phyloP scores from a whole-genome alignment of 2,797 vertebrate genomes.

The Discoglossus pictus region DNA sequence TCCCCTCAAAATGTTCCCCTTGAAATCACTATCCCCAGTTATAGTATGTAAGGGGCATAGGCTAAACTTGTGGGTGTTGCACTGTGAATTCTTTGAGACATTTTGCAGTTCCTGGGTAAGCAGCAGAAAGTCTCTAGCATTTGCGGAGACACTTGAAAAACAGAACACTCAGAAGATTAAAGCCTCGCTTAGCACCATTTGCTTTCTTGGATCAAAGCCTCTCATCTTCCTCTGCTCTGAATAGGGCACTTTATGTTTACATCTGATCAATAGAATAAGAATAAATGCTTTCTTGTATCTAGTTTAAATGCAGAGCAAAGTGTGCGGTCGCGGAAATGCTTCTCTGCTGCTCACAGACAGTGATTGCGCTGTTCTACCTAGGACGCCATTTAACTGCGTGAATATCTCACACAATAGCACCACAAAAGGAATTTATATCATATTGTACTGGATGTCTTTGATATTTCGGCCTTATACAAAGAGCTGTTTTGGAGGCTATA shows the following conservation, averaged over 20 bases:
- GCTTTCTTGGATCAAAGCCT: slow-evolving; percentile 16
- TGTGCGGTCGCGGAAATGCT: not conserved
- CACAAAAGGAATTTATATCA: no score
- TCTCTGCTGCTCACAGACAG: not conserved
- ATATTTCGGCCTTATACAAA: no score
- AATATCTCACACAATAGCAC: no score
- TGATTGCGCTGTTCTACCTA: no score
- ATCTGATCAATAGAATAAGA: slow-evolving; percentile 32
- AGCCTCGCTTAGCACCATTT: slow-evolving; percentile 21
- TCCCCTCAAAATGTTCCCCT: no score
- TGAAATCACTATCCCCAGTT: no score
- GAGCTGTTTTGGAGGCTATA: no score
- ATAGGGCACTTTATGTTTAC: slow-evolving; percentile 32
- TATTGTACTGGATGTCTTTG: no score
- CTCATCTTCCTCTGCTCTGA: slow-evolving; percentile 16
- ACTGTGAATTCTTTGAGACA: slow-evolving; percentile 19
- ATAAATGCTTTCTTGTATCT: slow-evolving; percentile 37
- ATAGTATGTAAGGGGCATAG: no score
- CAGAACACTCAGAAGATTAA: slow-evolving; percentile 34
- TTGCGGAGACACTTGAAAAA: slow-evolving; percentile 15
- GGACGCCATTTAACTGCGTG: no score
- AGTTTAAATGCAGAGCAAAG: slow-evolving; percentile 10
- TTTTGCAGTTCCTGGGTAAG: slow-evolving; percentile 15
- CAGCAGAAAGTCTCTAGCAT: slow-evolving; percentile 17
- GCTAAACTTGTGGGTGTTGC: no score